A percentile compares a stretch with the other conserved stretches of the same genome.
Conservation (phyloP, 64 coral and sea anemone genomes). For the Porites australiensis region DNA sequence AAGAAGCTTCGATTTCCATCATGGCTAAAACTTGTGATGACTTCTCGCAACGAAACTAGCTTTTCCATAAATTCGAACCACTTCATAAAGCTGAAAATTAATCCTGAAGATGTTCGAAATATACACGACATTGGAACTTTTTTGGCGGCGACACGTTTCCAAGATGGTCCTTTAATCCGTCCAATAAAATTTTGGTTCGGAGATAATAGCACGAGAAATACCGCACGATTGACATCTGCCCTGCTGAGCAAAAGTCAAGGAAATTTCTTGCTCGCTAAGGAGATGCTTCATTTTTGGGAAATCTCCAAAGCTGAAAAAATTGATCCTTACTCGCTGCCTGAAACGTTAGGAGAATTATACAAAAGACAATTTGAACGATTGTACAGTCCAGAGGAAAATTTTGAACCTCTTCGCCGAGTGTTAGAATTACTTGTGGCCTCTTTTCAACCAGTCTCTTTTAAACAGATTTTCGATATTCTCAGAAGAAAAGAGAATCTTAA, state of each 20-base stretch:
- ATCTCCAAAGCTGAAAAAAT: background rate
- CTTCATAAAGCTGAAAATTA: constrained; percentile 10
- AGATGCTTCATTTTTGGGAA: constrained; percentile 56
- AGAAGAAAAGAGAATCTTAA: background rate
- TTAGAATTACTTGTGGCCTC: constrained; percentile 69
- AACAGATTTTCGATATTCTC: constrained; percentile 33
- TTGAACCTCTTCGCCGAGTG: constrained; percentile 35
- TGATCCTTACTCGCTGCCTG: constrained; percentile 20
- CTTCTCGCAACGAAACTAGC: constrained; percentile 53
- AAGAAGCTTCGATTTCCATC: constrained; percentile 19
- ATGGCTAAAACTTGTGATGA: constrained; percentile 70
- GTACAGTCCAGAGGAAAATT: constrained; percentile 18
- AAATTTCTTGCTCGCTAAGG: constrained; percentile 73
- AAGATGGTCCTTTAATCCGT: constrained; percentile 6
- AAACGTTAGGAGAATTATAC: constrained; percentile 58
- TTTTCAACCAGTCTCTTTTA: constrained; percentile 16
- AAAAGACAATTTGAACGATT: constrained; percentile 49
- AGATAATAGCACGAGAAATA: background rate
- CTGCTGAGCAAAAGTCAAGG: constrained; percentile 68
- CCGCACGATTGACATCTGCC: background rate
- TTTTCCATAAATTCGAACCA: constrained; percentile 13
- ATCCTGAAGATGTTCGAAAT: constrained; percentile 54
- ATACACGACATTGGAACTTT: constrained; percentile 57
- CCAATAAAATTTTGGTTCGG: constrained; percentile 4
- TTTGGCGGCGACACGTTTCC: constrained; percentile 26